A percentile compares a stretch with the other conserved stretches of the same genome.
Conservation (phyloP, 2,888 invertebrate genomes). For the Candidula unifasciata region DNA sequence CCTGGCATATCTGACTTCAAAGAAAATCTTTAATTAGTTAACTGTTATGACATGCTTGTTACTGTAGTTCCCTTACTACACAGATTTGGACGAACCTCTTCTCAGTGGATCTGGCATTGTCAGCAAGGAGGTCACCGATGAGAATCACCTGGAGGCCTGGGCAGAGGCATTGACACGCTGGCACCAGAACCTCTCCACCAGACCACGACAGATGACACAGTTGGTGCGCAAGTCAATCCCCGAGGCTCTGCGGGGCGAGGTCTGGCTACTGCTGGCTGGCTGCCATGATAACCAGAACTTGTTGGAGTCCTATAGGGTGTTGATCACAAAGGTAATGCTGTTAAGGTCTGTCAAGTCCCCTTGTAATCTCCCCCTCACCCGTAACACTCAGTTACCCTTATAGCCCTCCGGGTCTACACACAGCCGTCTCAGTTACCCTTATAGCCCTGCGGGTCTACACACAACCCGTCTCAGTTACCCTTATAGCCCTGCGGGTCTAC, state of each 20-base stretch:
- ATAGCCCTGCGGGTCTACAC: too few relatives aligned
- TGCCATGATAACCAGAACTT: constrained; percentile 84
- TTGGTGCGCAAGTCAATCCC: constrained; percentile 87
- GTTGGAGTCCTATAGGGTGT: constrained; percentile 93
- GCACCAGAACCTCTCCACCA: constrained; percentile 76
- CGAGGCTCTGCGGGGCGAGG: constrained; percentile 96
- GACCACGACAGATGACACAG: constrained; percentile 83
- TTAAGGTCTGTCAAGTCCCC: too few relatives aligned
- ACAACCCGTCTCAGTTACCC: too few relatives aligned
- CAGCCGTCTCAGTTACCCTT: too few relatives aligned
- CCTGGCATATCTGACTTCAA: too few relatives aligned
- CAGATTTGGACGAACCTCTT: constrained; percentile 87
- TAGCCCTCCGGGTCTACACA: too few relatives aligned
- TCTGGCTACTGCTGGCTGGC: constrained; percentile 96
- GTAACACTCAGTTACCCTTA: too few relatives aligned
- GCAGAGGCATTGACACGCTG: constrained; percentile 84
- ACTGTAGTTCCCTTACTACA: neutral
- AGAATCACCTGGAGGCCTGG: constrained; percentile 92
- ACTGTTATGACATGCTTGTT: too few relatives aligned
- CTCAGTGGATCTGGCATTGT: constrained; percentile 98
- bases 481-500: too few relatives aligned
- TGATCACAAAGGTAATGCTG: constrained; percentile 90
- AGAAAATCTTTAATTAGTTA: too few relatives aligned
- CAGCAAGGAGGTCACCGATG: constrained; percentile 95
- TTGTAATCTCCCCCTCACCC: too few relatives aligned